Base-by-base conservation (phyloP, 2,113 vertebrate species). In the Aleadryas rufinucha region DNA sequence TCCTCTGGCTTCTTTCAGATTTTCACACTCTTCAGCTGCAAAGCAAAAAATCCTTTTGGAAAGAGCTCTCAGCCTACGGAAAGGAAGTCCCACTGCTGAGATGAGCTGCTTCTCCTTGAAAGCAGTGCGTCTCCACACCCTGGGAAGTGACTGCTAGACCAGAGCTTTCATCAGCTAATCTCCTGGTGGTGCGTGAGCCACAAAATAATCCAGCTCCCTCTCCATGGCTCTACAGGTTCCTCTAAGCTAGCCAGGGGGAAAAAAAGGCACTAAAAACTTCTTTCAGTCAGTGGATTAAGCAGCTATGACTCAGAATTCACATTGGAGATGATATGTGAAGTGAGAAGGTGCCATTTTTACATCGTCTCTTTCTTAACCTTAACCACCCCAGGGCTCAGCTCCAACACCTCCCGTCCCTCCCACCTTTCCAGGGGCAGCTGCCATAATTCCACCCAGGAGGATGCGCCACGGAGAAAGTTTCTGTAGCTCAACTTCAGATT, bases 401-500 rank as follows among this genome's bases (percentile, higher is more conserved):
- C 14, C 1, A 7, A 27, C 68, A 75, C 27, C 20, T 84, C 61
- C 41, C 1, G 1, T 50, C 35, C 56, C 53, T 94, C 70, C 64
- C 92, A 70, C 87, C 23, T 84, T 91, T 52, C 61, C 6, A 8
- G 94, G 78, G 93, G 69, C 90, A 97, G 80, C 92, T 85, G 89
- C 28, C 20, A 70, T 54, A 64, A 95, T 82, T 91, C 30, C 65
- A 56, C 41, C 61, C 86, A 68, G 77, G 47, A 87, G 76, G 72
- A 91, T 59, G 84, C 11, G 3, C 79, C 45, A 78, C 1, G 2
- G 70, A 85, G 72, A 56, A 87, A 89, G 91, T 96, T 97, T 94
- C 94, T 65, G 69, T 85, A 44, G 56, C 95, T 95, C 91, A 93
- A 91, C 84, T 97, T 96, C 88, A 90, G 91, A 95, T 93, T 69